Percentiles rank a stretch among this genome's conserved stretches.
Conservation (phyloP, 2,113 vertebrate species). For the Sialia sialis region DNA sequence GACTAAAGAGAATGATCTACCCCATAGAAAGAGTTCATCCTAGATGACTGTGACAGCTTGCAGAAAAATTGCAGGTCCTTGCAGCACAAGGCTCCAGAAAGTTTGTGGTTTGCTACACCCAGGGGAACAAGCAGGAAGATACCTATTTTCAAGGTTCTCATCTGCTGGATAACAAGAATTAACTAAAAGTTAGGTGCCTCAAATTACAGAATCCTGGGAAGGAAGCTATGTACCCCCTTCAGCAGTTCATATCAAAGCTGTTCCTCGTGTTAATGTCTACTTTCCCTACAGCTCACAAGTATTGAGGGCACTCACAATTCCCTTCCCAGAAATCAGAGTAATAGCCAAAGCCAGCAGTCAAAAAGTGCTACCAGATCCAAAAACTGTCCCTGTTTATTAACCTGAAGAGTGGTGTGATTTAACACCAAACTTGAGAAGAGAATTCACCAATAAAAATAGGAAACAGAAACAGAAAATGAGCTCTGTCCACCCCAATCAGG, state of each 20-base stretch:
- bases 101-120: neutral
- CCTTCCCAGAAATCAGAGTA: neutral
- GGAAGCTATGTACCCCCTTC: neutral
- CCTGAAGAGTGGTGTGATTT: neutral
- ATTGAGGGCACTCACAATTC: neutral
- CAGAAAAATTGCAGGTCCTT: neutral
- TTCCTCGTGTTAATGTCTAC: neutral
- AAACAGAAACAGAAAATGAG: neutral
- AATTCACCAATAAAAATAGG: neutral
- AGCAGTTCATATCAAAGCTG: neutral
- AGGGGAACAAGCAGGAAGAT: neutral
- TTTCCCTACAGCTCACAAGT: neutral
- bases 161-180: neutral
- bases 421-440: neutral
- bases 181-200: neutral
- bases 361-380: neutral
- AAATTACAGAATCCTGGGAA: neutral
- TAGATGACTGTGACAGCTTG: neutral
- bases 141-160: neutral
- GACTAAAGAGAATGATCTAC: neutral
- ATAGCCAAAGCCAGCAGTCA: neutral
- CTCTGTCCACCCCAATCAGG: rapidly evolving
- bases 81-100: neutral
- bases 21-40: neutral
- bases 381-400: neutral